phyloP scores from a whole-genome alignment of 2,113 vertebrate species.

The Corydoras maculifer region DNA sequence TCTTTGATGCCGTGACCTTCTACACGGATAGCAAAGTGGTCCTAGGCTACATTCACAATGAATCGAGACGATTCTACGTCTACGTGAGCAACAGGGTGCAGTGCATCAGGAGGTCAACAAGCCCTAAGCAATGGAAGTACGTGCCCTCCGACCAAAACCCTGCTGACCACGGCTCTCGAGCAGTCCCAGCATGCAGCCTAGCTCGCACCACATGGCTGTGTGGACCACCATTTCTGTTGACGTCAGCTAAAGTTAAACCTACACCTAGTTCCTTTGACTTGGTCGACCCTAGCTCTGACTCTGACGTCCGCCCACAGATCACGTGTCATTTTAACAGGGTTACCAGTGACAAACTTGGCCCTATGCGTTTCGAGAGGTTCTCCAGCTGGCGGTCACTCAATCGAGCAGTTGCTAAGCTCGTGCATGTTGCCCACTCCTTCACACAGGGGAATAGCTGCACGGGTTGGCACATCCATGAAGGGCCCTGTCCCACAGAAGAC shows the following conservation, averaged over 20 bases:
- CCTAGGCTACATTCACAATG: conserved; percentile 31
- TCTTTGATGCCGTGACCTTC: not conserved
- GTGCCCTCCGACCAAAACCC: conserved; percentile 15
- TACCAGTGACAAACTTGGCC: not conserved
- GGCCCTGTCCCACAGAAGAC: no score
- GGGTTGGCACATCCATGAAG: conserved; percentile 14
- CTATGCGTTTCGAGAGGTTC: conserved; percentile 27
- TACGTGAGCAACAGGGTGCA: conserved; percentile 30
- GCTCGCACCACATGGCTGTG: conserved; percentile 7
- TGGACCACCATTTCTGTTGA: conserved; percentile 18
- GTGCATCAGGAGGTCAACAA: not conserved
- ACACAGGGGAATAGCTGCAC: not conserved
- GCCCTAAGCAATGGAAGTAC: conserved; percentile 20
- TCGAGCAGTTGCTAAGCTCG: not conserved
- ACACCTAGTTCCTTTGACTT: no score
- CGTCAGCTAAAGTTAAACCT: no score
- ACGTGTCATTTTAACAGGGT: not conserved
- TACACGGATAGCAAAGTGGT: conserved; percentile 11
- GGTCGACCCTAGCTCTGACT: not conserved
- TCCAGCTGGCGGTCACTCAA: conserved; percentile 3
- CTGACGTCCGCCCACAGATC: conserved; percentile 10
- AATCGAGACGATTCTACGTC: conserved; percentile 19
- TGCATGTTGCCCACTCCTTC: conserved; percentile 18
- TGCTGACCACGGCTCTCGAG: conserved; percentile 1
- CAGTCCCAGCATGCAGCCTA: not conserved